Percentiles rank a stretch among this genome's conserved stretches.
These are phyloP conservation scores for Turritopsis rubra DNA, from an alignment of 30 jellyfish, hydroid and myxozoan species.

Conservation along the genomic window DNA sequence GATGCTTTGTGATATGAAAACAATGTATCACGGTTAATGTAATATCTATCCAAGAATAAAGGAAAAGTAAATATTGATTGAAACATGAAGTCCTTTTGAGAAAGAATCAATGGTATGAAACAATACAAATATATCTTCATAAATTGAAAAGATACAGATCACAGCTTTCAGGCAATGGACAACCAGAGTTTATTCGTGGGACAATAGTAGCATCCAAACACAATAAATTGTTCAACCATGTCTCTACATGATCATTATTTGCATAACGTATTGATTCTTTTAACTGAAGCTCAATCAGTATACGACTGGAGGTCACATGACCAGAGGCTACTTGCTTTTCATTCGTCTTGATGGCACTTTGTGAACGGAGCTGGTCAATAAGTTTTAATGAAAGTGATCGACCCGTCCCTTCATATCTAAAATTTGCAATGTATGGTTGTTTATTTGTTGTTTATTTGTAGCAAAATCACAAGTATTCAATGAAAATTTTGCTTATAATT, in stretches of 20 bases:
- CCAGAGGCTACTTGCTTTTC: slow-evolving; percentile 20
- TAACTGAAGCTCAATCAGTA: slow-evolving; percentile 68
- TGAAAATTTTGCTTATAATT: no score
- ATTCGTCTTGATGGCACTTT: slow-evolving; percentile 43
- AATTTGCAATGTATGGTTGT: background rate
- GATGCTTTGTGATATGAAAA: slow-evolving; percentile 99
- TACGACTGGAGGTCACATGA: slow-evolving; percentile 68
- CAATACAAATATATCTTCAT: background rate
- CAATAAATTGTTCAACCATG: slow-evolving; percentile 85
- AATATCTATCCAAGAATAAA: slow-evolving; percentile 51
- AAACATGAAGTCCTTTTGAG: background rate
- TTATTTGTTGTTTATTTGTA: no score
- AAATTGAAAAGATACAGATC: slow-evolving; percentile 71
- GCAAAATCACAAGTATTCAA: background rate
- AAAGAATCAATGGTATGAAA: background rate
- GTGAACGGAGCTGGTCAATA: slow-evolving; percentile 82
- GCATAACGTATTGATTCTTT: slow-evolving; percentile 94
- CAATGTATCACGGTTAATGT: slow-evolving; percentile 91
- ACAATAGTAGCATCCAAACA: slow-evolving; percentile 96
- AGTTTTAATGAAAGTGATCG: slow-evolving; percentile 93
- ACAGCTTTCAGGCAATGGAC: slow-evolving; percentile 89
- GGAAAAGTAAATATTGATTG: background rate
- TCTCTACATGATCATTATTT: slow-evolving; percentile 77
- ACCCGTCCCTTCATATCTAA: slow-evolving; percentile 98
- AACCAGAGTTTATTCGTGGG: slow-evolving; percentile 91